Evolutionary conservation across 2,888 invertebrate genomes (phyloP), one percentile per base, ranked within the genome.

Genomic region (Drosophila stalkeri): DNA sequence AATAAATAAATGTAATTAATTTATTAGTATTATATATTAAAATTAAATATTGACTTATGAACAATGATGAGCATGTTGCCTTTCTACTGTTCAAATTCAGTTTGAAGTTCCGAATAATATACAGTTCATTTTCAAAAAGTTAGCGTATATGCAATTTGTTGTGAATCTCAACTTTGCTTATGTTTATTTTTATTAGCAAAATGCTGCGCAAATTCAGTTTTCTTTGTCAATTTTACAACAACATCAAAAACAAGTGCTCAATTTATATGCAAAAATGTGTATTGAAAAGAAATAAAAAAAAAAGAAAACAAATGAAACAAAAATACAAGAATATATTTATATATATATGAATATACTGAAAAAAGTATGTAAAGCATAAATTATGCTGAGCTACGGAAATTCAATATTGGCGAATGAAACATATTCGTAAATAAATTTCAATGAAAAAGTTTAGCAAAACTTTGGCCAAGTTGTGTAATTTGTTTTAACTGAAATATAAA

Each of bases 161-260:
- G 2, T 5, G 11, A 1, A 49, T 9, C 39, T 9, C 14, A 16
- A 31, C 11, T 46, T 27, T 16, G 43, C 18, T 35, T 61, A 37
- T 71, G 64, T 59, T 65, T 62, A 64, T 63, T 70, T 69, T 49
- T 41, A 64, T 73, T 73, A 68, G 27, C 62, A 64, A 81, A 67
- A 71, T 69, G 60, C 81, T 81, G 81, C 78, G 81, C 68, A 83
- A 78, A 81, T 81, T 60, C 54, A 57, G 56, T 61, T 54, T 47
- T 39, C 20, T 54, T 39, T 54, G 44, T 63, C 33, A 52, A 52
- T 47, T 52, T 73, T 44, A 64, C 64, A 76, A 61, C 35, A 68
- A 51, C 27, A 68, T 46, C 27, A 57, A 62, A 46, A 23, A 23
- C 49, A 72, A 71, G 18, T 64, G 72, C 35, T 39, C 39, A 72